These are phyloP conservation scores for Synanthedon myopaeformis DNA, from an alignment of 2,888 invertebrate species.

Conservation along the genomic window DNA sequence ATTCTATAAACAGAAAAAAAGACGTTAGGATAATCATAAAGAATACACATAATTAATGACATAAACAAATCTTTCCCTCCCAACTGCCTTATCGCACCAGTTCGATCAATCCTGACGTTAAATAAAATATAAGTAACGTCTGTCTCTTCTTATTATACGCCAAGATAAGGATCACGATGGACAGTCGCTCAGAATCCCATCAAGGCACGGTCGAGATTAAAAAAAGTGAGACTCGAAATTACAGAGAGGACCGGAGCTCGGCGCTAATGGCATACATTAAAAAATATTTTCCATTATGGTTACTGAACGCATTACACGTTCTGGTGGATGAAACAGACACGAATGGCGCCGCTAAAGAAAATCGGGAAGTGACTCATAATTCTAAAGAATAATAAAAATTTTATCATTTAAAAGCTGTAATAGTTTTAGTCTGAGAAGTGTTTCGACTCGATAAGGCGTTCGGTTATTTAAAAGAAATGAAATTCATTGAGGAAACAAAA, in stretches of 20 bases:
- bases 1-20: neutral
- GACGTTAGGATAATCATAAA: neutral
- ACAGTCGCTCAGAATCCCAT: constrained; percentile 64
- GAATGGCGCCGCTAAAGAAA: constrained; percentile 30
- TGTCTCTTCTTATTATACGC: constrained; percentile 65
- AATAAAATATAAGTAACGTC: constrained; percentile 69
- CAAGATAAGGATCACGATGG: constrained; percentile 63
- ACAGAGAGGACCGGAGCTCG: constrained; percentile 51
- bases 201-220: constrained; percentile 51
- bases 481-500: constrained; percentile 35
- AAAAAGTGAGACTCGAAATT: constrained; percentile 58
- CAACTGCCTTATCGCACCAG: constrained; percentile 46
- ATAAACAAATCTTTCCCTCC: constrained; percentile 56
- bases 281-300: constrained; percentile 61
- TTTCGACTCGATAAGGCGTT: constrained; percentile 13
- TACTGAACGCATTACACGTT: constrained; percentile 39
- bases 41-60: constrained; percentile 46
- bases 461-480: constrained; percentile 12
- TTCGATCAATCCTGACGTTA: constrained; percentile 64
- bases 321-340: constrained; percentile 21
- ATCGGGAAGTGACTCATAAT: constrained; percentile 26
- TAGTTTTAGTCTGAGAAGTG: constrained; percentile 12
- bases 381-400: constrained; percentile 11
- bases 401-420: constrained; percentile 1
- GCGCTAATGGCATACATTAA: constrained; percentile 64